These are phyloP conservation scores for Ceriagrion tenellum DNA, from an alignment of 2,888 invertebrate genomes.

Conservation along the genomic window DNA sequence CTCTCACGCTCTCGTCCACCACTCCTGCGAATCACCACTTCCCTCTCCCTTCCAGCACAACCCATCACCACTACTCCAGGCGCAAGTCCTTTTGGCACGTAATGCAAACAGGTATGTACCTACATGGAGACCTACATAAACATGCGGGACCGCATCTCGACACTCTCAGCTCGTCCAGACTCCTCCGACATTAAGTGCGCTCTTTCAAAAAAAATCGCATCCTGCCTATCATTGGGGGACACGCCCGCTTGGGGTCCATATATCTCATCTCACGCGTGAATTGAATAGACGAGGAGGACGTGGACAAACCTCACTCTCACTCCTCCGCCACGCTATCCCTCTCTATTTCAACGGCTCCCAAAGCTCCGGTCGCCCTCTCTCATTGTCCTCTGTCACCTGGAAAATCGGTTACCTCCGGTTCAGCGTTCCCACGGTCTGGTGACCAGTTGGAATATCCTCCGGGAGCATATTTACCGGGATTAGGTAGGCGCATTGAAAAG, in stretches of 20 bases:
- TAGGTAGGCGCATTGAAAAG: background rate
- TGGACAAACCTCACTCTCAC: background rate
- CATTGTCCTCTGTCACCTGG: conserved; percentile 5
- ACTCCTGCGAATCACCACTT: background rate
- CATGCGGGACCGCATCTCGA: background rate
- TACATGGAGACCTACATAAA: conserved; percentile 18
- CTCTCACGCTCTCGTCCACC: background rate
- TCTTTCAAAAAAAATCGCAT: conserved; percentile 32
- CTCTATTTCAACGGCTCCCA: background rate
- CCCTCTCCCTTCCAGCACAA: background rate
- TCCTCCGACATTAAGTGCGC: background rate
- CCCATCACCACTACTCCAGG: background rate
- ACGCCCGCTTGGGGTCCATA: background rate
- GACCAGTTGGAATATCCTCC: background rate
- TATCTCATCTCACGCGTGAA: background rate
- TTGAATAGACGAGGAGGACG: background rate
- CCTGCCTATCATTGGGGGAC: background rate
- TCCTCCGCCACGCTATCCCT: background rate
- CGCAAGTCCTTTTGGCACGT: background rate
- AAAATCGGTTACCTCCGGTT: conserved; percentile 32
- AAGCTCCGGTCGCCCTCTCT: background rate
- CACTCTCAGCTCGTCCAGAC: background rate
- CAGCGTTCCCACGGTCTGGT: background rate
- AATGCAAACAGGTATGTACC: conserved; percentile 1
- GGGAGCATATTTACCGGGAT: background rate